Evolutionary conservation across 2,888 invertebrate genomes (phyloP).

Genomic region (Helleia helle): DNA sequence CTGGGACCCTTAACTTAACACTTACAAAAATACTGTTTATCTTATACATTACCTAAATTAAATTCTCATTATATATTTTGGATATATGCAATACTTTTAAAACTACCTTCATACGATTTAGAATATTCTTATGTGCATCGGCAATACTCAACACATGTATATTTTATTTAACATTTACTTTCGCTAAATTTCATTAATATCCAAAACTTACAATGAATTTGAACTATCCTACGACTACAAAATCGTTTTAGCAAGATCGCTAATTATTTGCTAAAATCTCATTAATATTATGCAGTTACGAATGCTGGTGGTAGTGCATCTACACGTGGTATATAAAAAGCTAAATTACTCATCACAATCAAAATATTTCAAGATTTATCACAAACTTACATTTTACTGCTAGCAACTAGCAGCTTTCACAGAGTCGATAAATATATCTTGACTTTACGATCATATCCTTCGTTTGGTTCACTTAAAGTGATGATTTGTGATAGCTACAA

Average conservation of each 20-base stretch:
- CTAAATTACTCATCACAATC: conserved; percentile 37
- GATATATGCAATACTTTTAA: conserved; percentile 34
- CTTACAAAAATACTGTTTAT: conserved; percentile 8
- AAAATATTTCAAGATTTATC: conserved; percentile 68
- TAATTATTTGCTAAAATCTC: conserved; percentile 9
- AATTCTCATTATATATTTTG: conserved; percentile 12
- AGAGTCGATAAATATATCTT: conserved; percentile 41
- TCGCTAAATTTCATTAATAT: not conserved
- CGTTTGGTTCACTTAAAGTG: conserved; percentile 34
- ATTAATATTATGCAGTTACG: not conserved
- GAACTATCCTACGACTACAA: conserved; percentile 47
- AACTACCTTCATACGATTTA: not conserved
- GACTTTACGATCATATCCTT: conserved; percentile 41
- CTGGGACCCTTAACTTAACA: conserved; percentile 6
- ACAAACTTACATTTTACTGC: conserved; percentile 70
- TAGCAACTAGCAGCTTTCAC: conserved; percentile 66
- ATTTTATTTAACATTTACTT: not conserved
- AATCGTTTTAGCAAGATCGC: not conserved
- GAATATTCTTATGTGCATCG: not conserved
- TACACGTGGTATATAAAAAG: not conserved
- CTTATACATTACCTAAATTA: conserved; percentile 6
- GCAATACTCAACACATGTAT: not conserved
- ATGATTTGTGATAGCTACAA: conserved; percentile 6
- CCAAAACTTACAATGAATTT: conserved; percentile 27
- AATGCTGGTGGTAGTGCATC: not conserved